Percentiles rank a stretch among this genome's conserved stretches.
Conservation (phyloP, 2,113 vertebrate genomes). For the Xyliphius kryptos region DNA sequence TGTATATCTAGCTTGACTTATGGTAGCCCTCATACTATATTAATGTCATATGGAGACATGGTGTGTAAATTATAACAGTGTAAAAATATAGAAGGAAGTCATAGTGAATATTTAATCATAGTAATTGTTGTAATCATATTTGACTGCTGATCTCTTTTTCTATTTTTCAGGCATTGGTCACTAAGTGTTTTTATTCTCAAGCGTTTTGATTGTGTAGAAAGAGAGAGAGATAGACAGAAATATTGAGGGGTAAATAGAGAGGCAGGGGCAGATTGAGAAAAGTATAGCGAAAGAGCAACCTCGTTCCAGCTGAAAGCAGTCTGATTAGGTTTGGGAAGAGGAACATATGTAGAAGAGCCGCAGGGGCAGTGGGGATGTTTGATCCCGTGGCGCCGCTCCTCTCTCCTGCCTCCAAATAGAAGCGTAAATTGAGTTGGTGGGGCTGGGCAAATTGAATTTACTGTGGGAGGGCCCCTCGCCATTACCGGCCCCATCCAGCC, state of each 20-base stretch:
- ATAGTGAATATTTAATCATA: too few species aligned
- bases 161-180: too few species aligned
- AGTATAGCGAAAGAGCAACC: conserved; percentile 30
- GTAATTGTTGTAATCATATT: too few species aligned
- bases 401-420: conserved; percentile 46
- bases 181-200: too few species aligned
- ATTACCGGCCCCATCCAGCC: conserved; percentile 43
- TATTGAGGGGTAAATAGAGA: conserved; percentile 5
- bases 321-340: conserved; percentile 51
- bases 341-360: conserved; percentile 47
- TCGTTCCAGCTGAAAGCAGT: conserved; percentile 35
- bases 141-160: too few species aligned
- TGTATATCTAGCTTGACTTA: too few species aligned
- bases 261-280: conserved; percentile 5
- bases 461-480: conserved; percentile 35
- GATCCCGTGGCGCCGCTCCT: conserved; percentile 46
- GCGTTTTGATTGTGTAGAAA: too few species aligned
- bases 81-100: too few species aligned
- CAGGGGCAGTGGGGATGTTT: conserved; percentile 42
- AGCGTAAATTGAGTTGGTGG: conserved; percentile 53
- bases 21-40: too few species aligned
- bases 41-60: too few species aligned
- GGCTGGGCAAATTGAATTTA: conserved; percentile 52
- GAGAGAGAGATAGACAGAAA: neutral
- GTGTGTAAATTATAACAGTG: too few species aligned